phyloP scores from a whole-genome alignment of 2,888 invertebrate genomes.

The Tiliacea aurago region DNA sequence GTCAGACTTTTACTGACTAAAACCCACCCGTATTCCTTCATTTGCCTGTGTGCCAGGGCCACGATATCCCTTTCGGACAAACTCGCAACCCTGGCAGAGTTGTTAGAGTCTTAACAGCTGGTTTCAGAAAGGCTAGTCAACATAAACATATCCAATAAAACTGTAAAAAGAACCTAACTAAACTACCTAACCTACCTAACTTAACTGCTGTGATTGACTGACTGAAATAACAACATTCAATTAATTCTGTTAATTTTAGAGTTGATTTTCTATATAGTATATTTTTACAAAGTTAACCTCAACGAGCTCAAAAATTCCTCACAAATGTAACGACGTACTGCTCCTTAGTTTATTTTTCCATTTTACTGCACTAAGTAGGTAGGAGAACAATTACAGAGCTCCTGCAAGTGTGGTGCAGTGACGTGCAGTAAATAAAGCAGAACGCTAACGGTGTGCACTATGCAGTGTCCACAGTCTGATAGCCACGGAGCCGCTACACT shows the following conservation, averaged over 20 bases:
- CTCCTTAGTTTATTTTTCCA: too few relatives aligned
- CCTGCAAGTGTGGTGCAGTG: slow-evolving; percentile 28
- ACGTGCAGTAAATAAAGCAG: slow-evolving; percentile 81
- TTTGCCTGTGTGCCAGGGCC: too few relatives aligned
- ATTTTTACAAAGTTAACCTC: too few relatives aligned
- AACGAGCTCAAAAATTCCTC: too few relatives aligned
- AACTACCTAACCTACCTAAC: too few relatives aligned
- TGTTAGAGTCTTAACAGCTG: background rate
- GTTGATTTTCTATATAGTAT: too few relatives aligned
- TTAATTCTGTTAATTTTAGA: background rate
- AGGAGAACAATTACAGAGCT: slow-evolving; percentile 17
- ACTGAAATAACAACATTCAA: background rate
- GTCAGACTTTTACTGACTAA: too few relatives aligned
- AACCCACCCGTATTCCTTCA: too few relatives aligned
- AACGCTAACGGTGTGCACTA: slow-evolving; percentile 82
- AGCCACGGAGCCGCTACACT: slow-evolving; percentile 71
- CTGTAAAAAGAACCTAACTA: background rate
- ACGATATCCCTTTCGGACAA: too few relatives aligned
- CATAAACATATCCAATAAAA: background rate
- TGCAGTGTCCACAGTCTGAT: slow-evolving; percentile 79
- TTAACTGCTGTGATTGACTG: background rate
- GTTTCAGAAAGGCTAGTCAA: background rate
- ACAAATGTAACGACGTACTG: too few relatives aligned
- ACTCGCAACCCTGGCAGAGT: too few relatives aligned
- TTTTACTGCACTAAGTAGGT: background rate